phyloP scores from a whole-genome alignment of 2,113 vertebrate genomes.

The Perca fluviatilis region DNA sequence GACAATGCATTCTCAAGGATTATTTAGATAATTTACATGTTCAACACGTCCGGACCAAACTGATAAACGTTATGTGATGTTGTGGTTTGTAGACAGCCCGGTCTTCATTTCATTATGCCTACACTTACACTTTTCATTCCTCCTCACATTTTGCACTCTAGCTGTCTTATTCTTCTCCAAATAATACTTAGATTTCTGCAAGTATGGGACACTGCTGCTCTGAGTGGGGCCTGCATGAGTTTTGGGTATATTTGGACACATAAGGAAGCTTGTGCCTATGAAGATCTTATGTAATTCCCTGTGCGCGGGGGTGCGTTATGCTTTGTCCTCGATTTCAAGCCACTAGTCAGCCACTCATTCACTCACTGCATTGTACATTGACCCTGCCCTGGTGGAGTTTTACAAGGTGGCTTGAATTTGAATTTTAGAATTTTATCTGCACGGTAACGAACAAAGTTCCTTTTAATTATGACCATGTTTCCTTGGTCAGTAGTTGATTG shows the following conservation, averaged over 20 bases:
- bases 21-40: not conserved
- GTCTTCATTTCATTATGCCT: slow-evolving; percentile 6
- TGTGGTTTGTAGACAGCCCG: not conserved
- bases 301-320: slow-evolving; percentile 7
- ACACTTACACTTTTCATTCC: not conserved
- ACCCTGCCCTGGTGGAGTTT: not conserved
- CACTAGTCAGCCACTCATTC: slow-evolving; percentile 41
- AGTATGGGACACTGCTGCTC: not conserved
- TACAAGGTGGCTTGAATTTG: not conserved
- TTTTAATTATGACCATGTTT: not conserved
- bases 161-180: slow-evolving; percentile 6
- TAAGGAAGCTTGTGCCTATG: slow-evolving; percentile 50
- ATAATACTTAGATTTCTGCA: slow-evolving; percentile 2
- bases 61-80: not conserved
- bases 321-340: slow-evolving; percentile 61
- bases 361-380: slow-evolving; percentile 6
- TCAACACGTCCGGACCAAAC: not conserved
- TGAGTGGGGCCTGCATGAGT: not conserved
- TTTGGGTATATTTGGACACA: slow-evolving; percentile 46
- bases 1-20: not conserved
- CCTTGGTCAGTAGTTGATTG: not conserved
- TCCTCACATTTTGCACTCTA: not conserved
- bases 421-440: not conserved
- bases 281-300: slow-evolving; percentile 59
- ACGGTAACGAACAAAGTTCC: not conserved